phyloP scores from a whole-genome alignment of 1,140 invertebrate genomes.

The Neodiprion fabricii region DNA sequence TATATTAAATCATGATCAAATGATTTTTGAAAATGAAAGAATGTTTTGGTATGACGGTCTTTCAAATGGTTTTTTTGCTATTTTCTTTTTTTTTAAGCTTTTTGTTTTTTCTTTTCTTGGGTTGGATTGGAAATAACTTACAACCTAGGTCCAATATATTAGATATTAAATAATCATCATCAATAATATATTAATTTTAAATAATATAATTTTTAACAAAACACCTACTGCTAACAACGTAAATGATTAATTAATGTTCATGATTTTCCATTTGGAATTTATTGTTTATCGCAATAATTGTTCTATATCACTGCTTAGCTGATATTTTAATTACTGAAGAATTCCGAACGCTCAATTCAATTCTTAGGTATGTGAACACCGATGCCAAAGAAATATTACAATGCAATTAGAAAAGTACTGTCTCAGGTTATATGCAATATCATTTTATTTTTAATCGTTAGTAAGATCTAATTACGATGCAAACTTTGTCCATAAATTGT shows the following conservation, averaged over 20 bases:
- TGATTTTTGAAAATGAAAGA: constrained; percentile 36
- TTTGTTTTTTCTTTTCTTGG: constrained; percentile 29
- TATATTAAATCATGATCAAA: constrained; percentile 37
- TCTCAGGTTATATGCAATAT: background rate
- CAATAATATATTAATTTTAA: constrained; percentile 60
- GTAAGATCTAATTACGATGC: background rate
- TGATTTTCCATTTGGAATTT: constrained; percentile 8
- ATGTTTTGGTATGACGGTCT: constrained; percentile 38
- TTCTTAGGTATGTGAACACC: background rate
- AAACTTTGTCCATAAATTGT: background rate
- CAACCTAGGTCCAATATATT: constrained; percentile 56
- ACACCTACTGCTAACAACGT: constrained; percentile 29
- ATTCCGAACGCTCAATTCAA: background rate
- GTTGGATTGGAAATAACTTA: constrained; percentile 47
- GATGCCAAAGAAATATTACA: background rate
- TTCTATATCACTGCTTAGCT: background rate
- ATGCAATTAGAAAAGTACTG: background rate
- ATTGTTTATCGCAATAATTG: background rate
- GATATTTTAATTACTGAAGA: background rate
- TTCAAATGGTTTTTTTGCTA: constrained; percentile 24
- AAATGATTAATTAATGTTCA: constrained; percentile 1
- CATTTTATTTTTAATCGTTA: background rate
- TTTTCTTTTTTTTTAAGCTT: constrained; percentile 26
- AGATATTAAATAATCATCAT: constrained; percentile 56
- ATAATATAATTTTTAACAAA: constrained; percentile 60